Base-by-base conservation (phyloP, 1,140 invertebrate species). In the Tribolium madens region DNA sequence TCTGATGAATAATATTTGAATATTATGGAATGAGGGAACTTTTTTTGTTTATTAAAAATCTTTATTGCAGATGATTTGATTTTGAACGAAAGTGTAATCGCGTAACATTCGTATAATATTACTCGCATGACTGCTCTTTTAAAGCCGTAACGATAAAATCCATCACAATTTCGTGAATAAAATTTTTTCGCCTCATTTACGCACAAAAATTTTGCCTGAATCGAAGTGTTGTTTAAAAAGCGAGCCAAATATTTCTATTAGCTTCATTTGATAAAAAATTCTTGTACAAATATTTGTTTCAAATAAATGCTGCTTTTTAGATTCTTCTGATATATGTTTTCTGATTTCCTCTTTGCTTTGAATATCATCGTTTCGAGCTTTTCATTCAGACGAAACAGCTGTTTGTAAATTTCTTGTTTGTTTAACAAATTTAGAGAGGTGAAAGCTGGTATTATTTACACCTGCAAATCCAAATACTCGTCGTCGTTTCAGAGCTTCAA, bases 1-100 rank as follows among this genome's bases (percentile, higher is more conserved):
- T 50, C 75, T 83, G 78, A 81, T 81, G 81, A 81, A 81, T 81
- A 79, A 81, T 81, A 81, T 83, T 81, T 83, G 78, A 80, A 81
- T 81, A 80, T 80, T 76, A 78, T 76, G 47, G 69, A 36, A 70
- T 14, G 50, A 72, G 31, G 57, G 12, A 10, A 26, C 10, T 4
- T 64, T n/a, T 1, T 31, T n/a, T 18, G 5, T 64, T 33, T 31
- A 64, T 36, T 69, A 10, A 17, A 15, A 9, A 52, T 13, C 13
- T 3, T 21, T 10, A 12, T 52, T 13, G 18, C 13, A 13, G 50
- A 10, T 7, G 6, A 17, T 52, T 52, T 52, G 6, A 26, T 26
- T 26, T 26, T 26, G 21, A 26, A 26, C 6, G 3, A n/a, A 26
- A 26, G 21, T 21, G 1, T 21, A 21, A 4, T 26, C 21, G 21